Base-by-base conservation (phyloP, 2,888 invertebrate species). In the Cephonodes hylas region DNA sequence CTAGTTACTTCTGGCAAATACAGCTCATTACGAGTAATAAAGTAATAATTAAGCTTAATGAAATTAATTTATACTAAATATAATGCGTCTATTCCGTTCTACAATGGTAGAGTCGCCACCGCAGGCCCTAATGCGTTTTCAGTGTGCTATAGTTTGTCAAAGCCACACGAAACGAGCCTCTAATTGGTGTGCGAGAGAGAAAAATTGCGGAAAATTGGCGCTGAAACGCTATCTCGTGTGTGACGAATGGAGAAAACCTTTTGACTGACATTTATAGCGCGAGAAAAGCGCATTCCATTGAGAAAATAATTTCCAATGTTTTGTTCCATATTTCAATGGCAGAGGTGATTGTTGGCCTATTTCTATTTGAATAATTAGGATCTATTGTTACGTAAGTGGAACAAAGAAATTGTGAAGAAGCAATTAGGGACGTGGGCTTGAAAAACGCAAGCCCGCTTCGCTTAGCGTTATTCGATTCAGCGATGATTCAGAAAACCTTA, bases 271-370 rank as follows among this genome's bases (percentile, higher is more conserved):
- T 18, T 31, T n/a, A 38, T 18, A 53, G 27, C 18, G 25, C 3
- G 20, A 8, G 15, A 59, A 45, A 53, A 18, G 3, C 27, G 7
- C 27, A 10, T 20, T 15, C 27, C 7, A 45, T 45, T 10, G 48
- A 23, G 34, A 18, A 27, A 42, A 15, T 42, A 1, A 34, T n/a
- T 4, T n/a, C 13, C 15, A 8, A 58, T 60, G 66, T 59, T 72
- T 25, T 6, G 23, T 13, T 13, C 48, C 25, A 8, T 38, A 31
- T 60, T 48, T 66, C 34, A 3, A 23, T 22, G 57, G 60, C 48
- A 34, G 20, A 61, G n/a, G 42, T 25, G 22, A 59, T 25, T 44
- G 44, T 15, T 48, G 48, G 6, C 25, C 25, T 48, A 48, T 25
- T 25, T 48, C 4, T 48, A n/a, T 23, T 13, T 25, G n/a, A 38